Evolutionary conservation across 2,888 invertebrate genomes (phyloP), one percentile per base, ranked within the genome.

Genomic region (Synanthedon formicaeformis): DNA sequence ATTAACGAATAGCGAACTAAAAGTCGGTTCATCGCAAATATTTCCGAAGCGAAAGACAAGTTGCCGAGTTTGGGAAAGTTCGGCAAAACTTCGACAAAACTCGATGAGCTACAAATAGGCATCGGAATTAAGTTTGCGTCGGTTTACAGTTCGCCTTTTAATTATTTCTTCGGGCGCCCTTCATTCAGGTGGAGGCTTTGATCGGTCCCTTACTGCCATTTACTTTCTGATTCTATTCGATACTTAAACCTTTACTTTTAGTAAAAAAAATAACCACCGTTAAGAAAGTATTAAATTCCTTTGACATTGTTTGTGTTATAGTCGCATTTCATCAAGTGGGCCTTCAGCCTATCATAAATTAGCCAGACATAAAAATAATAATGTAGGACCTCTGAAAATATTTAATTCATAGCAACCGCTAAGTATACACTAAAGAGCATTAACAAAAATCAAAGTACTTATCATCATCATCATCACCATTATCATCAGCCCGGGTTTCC

Each of bases 101-200:
- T 79, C 73, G 75, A 77, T 78, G 82, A 81, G 81, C 75, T 81
- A 79, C 83, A 81, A 85, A 86, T 83, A 82, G 78, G 83, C 84
- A 85, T 83, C 76, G 78, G 78, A 78, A 81, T 81, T 76, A 80
- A 84, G 83, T 85, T 81, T 71, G 73, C 67, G 70, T 67, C 75
- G 75, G 76, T 80, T 77, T 79, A 74, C 81, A 71, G 79, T 77
- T 68, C 73, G 81, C 81, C 85, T 86, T 87, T 86, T 87, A 87
- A 87, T 87, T 86, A 87, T 86, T 82, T 76, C 76, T 71, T 62
- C 61, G 62, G 65, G 64, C 67, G 64, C 76, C 74, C 70, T 71
- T 69, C 76, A 79, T 71, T 69, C 76, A 79, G 81, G 79, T 81
- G 72, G 71, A 67, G 62, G 53, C 68, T 34, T 34, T 65, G 72